Evolutionary conservation across 2,888 invertebrate species (phyloP), one percentile per base, ranked within the genome.

Genomic region (Tipula helvola): DNA sequence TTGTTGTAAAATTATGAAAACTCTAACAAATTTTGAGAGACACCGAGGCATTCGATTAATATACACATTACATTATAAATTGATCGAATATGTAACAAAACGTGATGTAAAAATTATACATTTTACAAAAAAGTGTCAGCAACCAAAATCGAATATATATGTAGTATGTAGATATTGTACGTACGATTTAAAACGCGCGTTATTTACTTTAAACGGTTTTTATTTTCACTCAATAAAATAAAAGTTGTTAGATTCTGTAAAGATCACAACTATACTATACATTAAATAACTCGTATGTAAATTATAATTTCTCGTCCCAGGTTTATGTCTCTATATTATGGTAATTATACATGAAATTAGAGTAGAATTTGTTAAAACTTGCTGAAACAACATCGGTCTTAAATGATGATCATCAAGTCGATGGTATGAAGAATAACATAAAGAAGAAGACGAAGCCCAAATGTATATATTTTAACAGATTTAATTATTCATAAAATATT

Each of bases 401-500:
- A 71, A 71, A 28, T 71, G 28, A 71, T 71, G 71, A 71, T 28
- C 28, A 71, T 71, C 18, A 57, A 57, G 18, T 18, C 3, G 71
- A 39, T 39, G 2, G 16, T 57, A 12, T 7, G 16, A 5, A 5
- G 16, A 28, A 2, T 2, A 71, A 71, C 28, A 71, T 12, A 28
- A 28, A 28, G 71, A 71, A 28, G 52, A 28, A 71, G 71, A 47
- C 13, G 13, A 10, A 47, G 28, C 28, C 28, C 10, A 44, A 10
- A 52, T n/a, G 52, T 52, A 16, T 52, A 16, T 52, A 52, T 18
- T 18, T 84, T 41, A 39, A 84, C 84, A 84, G 39, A 84, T 42
- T 85, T 85, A 85, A 44, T 85, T 85, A 85, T 85, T 85, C 85
- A 85, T 85, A 85, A 85, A 85, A 85, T 41, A 3, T 42, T 28